Evolutionary conservation across 2,113 vertebrate species (phyloP).

Genomic region (Melanostigma gelatinosum): DNA sequence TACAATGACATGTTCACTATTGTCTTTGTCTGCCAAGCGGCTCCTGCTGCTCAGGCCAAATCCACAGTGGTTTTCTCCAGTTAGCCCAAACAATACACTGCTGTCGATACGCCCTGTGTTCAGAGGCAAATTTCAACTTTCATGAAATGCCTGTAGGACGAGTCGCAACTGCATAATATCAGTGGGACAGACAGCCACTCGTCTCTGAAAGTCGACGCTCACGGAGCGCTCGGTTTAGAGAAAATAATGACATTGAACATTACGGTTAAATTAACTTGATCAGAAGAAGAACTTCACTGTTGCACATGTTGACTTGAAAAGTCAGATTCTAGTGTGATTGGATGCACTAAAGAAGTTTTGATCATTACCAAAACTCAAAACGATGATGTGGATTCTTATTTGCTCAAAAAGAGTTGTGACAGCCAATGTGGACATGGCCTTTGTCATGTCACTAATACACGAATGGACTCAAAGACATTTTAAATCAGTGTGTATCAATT

Average conservation of each 20-base stretch:
- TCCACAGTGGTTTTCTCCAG: constrained; percentile 3
- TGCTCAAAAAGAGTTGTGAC: too few relatives aligned
- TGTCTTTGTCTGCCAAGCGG: constrained; percentile 12
- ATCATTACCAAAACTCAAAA: not conserved
- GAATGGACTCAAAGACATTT: not conserved
- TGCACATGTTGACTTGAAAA: not conserved
- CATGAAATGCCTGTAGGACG: not conserved
- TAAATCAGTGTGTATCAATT: not conserved
- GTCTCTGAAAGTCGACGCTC: not conserved
- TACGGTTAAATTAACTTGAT: not conserved
- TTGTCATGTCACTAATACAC: not conserved
- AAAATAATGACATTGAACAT: not conserved
- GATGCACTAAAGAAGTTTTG: not conserved
- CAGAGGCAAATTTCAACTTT: constrained; percentile 11
- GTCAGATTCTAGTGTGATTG: not conserved
- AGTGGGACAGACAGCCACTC: constrained; percentile 11
- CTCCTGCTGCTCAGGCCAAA: constrained; percentile 16
- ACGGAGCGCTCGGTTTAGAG: not conserved
- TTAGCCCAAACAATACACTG: constrained; percentile 20
- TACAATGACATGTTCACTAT: constrained; percentile 8
- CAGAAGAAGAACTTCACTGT: not conserved
- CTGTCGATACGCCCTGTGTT: not conserved
- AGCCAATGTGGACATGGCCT: not conserved
- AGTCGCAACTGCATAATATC: constrained; percentile 12
- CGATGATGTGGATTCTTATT: not conserved